These are phyloP conservation scores for Syngnathus scovelli DNA, from an alignment of 2,113 vertebrate species.

Conservation along the genomic window DNA sequence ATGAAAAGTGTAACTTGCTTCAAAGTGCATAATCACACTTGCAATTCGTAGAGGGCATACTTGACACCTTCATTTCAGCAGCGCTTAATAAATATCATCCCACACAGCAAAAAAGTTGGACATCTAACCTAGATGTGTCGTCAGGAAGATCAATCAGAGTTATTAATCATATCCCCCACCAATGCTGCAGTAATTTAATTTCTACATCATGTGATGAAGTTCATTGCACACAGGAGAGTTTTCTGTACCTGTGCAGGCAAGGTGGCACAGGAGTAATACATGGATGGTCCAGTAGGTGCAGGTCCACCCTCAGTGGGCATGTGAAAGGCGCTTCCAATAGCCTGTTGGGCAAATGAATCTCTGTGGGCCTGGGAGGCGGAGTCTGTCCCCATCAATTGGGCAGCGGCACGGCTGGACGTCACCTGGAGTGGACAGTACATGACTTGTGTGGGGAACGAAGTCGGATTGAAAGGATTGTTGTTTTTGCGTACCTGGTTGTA, in stretches of 20 bases:
- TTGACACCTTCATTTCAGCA: not conserved
- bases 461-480: not conserved
- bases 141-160: too few species aligned
- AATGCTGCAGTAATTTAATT: too few species aligned
- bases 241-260: conserved; percentile 78
- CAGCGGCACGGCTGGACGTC: conserved; percentile 77
- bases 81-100: too few species aligned
- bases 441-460: conserved; percentile 4
- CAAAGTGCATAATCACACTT: not conserved
- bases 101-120: too few species aligned
- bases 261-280: conserved; percentile 93
- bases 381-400: conserved; percentile 75
- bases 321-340: conserved; percentile 88
- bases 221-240: not conserved
- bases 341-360: conserved; percentile 84
- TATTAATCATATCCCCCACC: too few species aligned
- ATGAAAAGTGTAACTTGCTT: not conserved
- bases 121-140: too few species aligned
- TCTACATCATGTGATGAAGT: too few species aligned
- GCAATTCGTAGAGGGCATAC: not conserved
- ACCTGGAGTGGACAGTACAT: conserved; percentile 59
- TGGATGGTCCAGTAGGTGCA: conserved; percentile 65
- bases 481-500: conserved; percentile 83
- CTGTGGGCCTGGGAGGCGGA: conserved; percentile 72
- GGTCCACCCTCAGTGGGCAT: conserved; percentile 78